Conservation (phyloP, 1,140 invertebrate genomes). For the Eriocheir sinensis region DNA sequence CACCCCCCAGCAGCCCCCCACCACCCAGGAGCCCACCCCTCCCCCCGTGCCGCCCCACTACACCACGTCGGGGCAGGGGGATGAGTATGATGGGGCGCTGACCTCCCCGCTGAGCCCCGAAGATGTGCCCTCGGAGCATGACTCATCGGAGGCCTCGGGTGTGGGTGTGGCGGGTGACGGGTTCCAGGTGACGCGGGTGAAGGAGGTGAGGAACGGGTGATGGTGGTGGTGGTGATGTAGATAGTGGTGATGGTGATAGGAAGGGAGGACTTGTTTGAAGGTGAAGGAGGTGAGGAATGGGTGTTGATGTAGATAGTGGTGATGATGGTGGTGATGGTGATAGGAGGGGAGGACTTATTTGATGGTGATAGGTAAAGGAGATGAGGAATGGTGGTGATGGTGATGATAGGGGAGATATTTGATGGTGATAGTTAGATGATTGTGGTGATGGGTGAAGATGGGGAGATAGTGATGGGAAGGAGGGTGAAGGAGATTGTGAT, state of each 20-base stretch:
- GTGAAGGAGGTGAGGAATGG: too few species aligned
- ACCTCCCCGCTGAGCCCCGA: slow-evolving; percentile 71
- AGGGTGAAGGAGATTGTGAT: too few species aligned
- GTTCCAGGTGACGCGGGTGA: slow-evolving; percentile 54
- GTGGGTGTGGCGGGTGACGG: slow-evolving; percentile 46
- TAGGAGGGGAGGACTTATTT: too few species aligned
- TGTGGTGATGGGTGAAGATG: too few species aligned
- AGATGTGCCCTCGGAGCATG: slow-evolving; percentile 69
- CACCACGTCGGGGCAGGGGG: slow-evolving; percentile 45
- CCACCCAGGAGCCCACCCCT: slow-evolving; percentile 35
- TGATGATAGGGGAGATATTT: too few species aligned
- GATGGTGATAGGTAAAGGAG: too few species aligned
- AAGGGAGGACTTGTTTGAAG: not conserved
- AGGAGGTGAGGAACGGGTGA: slow-evolving; percentile 41
- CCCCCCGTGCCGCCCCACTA: slow-evolving; percentile 57
- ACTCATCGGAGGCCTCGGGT: slow-evolving; percentile 63
- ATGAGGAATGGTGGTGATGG: too few species aligned
- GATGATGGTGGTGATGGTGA: too few species aligned
- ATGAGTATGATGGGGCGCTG: slow-evolving; percentile 57
- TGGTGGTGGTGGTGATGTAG: not conserved
- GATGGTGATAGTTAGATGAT: too few species aligned
- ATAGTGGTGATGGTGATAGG: too few species aligned
- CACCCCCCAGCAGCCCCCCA: slow-evolving; percentile 35
- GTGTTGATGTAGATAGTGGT: too few species aligned
- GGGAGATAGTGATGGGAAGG: too few species aligned